Evolutionary conservation across 2,888 invertebrate species (phyloP), one percentile per base, ranked within the genome.

Genomic region (Cistogaster globosa): DNA sequence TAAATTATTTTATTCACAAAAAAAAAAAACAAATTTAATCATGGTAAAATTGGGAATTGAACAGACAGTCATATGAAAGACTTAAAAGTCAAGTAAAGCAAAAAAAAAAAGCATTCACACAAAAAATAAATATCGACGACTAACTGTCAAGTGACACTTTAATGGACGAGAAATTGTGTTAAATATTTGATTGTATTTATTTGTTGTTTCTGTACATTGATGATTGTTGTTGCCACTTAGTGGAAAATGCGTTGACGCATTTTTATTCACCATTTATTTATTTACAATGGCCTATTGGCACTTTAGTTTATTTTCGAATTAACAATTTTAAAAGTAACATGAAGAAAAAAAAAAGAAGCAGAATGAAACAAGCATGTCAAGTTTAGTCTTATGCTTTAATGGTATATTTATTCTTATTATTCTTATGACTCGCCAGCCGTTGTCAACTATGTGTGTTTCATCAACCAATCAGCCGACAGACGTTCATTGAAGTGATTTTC

Each of bases 101-200:
- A 48, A 11, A n/a, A 4, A 26, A 36, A 36, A 20, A 74, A 51
- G 53, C 67, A 85, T 74, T 75, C 14, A 75, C 77, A 75, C n/a
- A 67, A 51, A 60, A 72, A 85, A 78, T 78, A 20, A 75, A 75
- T 75, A 82, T 75, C 71, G 78, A 60, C 71, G 77, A 65, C 63
- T 85, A 82, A 82, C 85, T 85, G 82, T 85, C 82, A 82, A 82
- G 75, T 82, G 85, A 85, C 85, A 85, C 78, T 71, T 82, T 71
- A 60, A 80, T 78, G 85, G 79, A 85, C 82, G 60, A 78, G 65
- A 75, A 85, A 79, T 82, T 85, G 85, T 85, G 69, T 85, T 82
- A 85, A 85, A 85, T 82, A 82, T 85, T 82, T 82, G 36, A 75
- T 71, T 74, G 74, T 75, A 22, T 74, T 78, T 75, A 68, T 77